Evolutionary conservation across 2,797 vertebrate species (phyloP).

Genomic region (Enteromius afrohamiltoni): DNA sequence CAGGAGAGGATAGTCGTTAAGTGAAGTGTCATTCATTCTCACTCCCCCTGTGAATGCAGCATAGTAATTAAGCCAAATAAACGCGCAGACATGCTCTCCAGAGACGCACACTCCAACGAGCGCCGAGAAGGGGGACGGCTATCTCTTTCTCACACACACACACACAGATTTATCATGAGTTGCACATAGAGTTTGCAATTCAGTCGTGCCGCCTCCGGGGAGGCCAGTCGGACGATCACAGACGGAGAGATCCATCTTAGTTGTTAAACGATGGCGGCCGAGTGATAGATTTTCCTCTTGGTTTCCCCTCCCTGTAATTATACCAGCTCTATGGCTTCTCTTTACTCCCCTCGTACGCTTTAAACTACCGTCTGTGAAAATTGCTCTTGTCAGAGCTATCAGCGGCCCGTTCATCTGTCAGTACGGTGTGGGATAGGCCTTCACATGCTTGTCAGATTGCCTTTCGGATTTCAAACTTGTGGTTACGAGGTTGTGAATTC

Average conservation of each 20-base stretch:
- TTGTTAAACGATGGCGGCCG: slow-evolving; percentile 54
- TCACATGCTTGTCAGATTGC: slow-evolving; percentile 20
- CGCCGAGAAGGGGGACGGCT: slow-evolving; percentile 60
- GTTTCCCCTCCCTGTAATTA: slow-evolving; percentile 78
- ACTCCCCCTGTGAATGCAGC: slow-evolving; percentile 63
- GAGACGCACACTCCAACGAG: slow-evolving; percentile 65
- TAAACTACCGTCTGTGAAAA: slow-evolving; percentile 47
- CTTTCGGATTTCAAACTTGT: slow-evolving; percentile 15
- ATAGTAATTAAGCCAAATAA: slow-evolving; percentile 81
- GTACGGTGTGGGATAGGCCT: slow-evolving; percentile 16
- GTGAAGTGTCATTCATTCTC: slow-evolving; percentile 75
- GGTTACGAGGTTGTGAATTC: slow-evolving; percentile 45
- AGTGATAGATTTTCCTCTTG: slow-evolving; percentile 64
- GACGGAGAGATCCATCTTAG: slow-evolving; percentile 60
- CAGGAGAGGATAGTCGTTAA: slow-evolving; percentile 69
- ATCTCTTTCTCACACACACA: slow-evolving; percentile 28
- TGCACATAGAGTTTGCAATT: slow-evolving; percentile 48
- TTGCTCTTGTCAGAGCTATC: slow-evolving; percentile 59
- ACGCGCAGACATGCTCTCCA: slow-evolving; percentile 71
- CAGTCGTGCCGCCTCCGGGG: slow-evolving; percentile 48
- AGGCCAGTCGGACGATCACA: slow-evolving; percentile 65
- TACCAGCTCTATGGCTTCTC: slow-evolving; percentile 62
- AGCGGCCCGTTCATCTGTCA: slow-evolving; percentile 45
- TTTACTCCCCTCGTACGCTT: slow-evolving; percentile 46
- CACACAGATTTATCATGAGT: slow-evolving; percentile 51